These are phyloP conservation scores for Brotula barbata DNA, from an alignment of 2,797 vertebrate species.

Conservation along the genomic window DNA sequence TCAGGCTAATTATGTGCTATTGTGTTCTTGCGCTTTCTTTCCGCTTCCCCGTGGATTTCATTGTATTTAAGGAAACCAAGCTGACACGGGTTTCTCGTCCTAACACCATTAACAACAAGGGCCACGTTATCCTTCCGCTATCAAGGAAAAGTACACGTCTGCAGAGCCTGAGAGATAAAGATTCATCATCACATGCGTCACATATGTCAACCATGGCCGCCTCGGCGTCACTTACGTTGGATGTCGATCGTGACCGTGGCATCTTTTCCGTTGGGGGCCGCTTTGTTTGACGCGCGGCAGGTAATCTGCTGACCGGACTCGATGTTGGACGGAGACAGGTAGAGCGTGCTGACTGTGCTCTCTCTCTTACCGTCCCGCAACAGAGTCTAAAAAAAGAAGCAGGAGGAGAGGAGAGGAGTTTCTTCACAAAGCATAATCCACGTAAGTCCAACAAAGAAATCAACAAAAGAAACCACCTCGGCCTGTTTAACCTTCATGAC, in stretches of 20 bases:
- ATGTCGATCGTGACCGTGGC: constrained; percentile 88
- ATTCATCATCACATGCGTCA: too few relatives aligned
- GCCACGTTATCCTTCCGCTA: background rate
- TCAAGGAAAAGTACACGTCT: background rate
- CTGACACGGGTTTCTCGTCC: background rate
- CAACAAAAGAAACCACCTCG: background rate
- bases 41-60: background rate
- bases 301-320: constrained; percentile 88
- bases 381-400: constrained; percentile 74
- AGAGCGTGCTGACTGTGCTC: constrained; percentile 88
- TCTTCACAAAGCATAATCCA: background rate
- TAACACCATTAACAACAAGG: background rate
- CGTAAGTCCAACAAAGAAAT: too few relatives aligned
- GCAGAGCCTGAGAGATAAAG: background rate
- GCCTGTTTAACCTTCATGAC: constrained; percentile 5
- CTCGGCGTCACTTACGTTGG: constrained; percentile 83
- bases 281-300: constrained; percentile 89
- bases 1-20: constrained; percentile 13
- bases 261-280: constrained; percentile 86
- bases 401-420: background rate
- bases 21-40: background rate
- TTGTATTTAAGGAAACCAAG: background rate
- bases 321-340: constrained; percentile 83
- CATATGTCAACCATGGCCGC: too few relatives aligned
- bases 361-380: constrained; percentile 86